phyloP scores from a whole-genome alignment of 2,113 vertebrate genomes.

The Cephalophus harveyi region DNA sequence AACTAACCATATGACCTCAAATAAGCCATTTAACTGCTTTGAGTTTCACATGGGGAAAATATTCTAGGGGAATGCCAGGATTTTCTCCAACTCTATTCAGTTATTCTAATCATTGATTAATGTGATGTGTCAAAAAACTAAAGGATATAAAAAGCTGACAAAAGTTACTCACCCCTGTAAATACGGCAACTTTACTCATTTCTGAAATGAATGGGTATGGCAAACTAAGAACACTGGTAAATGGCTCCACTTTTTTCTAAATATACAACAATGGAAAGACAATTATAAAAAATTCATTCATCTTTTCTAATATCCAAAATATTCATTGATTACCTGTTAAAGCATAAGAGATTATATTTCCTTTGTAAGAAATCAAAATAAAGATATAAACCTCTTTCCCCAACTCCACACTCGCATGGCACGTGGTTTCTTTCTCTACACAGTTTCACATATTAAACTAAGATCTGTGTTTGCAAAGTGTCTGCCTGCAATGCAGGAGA shows the following conservation, averaged over 20 bases:
- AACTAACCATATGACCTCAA: neutral
- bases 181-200: slow-evolving; percentile 89
- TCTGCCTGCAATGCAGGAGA: no score
- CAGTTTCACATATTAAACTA: neutral
- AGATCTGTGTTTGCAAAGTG: neutral
- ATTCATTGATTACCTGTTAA: slow-evolving; percentile 21
- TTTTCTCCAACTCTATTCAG: neutral
- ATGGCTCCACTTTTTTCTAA: slow-evolving; percentile 91
- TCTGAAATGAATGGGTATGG: slow-evolving; percentile 84
- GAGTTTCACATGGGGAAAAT: neutral
- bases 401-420: neutral
- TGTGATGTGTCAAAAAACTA: neutral
- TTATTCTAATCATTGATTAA: neutral
- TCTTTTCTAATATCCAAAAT: slow-evolving; percentile 3
- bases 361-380: slow-evolving; percentile 7
- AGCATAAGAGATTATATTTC: neutral
- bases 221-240: slow-evolving; percentile 84
- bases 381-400: neutral
- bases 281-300: slow-evolving; percentile 14
- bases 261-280: neutral
- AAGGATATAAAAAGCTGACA: neutral
- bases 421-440: neutral
- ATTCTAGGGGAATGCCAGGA: neutral
- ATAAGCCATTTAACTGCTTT: neutral
- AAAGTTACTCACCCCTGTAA: slow-evolving; percentile 87